Percentiles rank a stretch among this genome's conserved stretches.
phyloP scores from a whole-genome alignment of 2,888 invertebrate genomes.

The Meta bourneti region DNA sequence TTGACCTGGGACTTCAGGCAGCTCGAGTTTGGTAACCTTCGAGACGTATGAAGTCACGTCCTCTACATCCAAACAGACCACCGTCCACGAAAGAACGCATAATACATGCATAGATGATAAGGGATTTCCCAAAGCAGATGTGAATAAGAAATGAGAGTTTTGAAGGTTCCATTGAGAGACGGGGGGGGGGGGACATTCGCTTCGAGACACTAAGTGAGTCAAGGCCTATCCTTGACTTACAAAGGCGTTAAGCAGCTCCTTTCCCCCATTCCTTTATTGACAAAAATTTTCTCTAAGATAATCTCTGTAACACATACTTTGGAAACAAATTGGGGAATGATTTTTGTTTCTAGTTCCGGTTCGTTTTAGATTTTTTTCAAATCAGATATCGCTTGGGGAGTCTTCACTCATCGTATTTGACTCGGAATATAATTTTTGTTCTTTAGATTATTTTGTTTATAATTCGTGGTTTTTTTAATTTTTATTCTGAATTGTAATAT shows the following conservation, averaged over 20 bases:
- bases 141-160: slow-evolving; percentile 30
- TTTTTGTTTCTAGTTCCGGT: background rate
- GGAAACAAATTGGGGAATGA: background rate
- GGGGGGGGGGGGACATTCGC: background rate
- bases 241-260: slow-evolving; percentile 1
- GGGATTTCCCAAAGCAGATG: slow-evolving; percentile 41
- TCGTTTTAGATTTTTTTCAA: too few species aligned
- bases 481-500: too few species aligned
- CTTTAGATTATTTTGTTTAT: too few species aligned
- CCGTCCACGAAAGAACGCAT: too few species aligned
- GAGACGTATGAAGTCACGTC: too few species aligned
- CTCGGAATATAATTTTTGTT: too few species aligned
- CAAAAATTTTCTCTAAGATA: background rate
- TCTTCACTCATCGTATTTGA: too few species aligned
- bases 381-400: too few species aligned
- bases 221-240: slow-evolving; percentile 68
- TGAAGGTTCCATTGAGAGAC: slow-evolving; percentile 52
- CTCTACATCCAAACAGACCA: too few species aligned
- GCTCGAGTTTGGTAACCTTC: too few species aligned
- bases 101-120: background rate
- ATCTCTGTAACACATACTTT: background rate
- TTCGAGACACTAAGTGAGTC: slow-evolving; percentile 62
- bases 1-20: too few species aligned
- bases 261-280: background rate
- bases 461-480: too few species aligned